These are phyloP conservation scores for Corythaeola cristata DNA, from an alignment of 2,113 vertebrate genomes.

Conservation along the genomic window DNA sequence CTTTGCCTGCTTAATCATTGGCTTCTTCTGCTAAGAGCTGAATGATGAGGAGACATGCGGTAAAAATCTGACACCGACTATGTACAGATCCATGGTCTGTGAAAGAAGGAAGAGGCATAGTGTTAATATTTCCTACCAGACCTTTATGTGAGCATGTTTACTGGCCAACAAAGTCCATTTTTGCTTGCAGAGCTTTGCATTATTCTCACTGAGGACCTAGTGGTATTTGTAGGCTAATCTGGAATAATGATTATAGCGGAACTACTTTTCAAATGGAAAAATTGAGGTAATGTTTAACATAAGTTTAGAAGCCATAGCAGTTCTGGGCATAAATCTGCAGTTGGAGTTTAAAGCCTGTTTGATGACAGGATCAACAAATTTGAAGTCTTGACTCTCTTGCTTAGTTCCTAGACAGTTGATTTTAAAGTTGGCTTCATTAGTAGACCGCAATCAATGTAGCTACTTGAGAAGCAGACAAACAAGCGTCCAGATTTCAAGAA, in stretches of 20 bases:
- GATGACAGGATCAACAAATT: not conserved
- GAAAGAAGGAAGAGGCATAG: not conserved
- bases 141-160: not conserved
- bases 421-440: not conserved
- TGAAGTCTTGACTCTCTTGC: not conserved
- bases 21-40: not conserved
- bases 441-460: not conserved
- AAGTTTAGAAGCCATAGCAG: not conserved
- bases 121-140: not conserved
- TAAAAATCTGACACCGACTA: not conserved
- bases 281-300: not conserved
- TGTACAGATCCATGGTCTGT: rapidly evolving
- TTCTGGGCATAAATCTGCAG: not conserved
- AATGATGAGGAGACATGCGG: not conserved
- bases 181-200: not conserved
- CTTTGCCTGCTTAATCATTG: not conserved
- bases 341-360: not conserved
- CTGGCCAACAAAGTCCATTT: not conserved
- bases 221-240: not conserved
- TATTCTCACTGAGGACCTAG: not conserved
- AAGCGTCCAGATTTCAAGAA: not conserved
- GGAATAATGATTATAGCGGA: not conserved
- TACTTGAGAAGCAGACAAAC: not conserved
- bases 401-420: not conserved
- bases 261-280: not conserved